These are phyloP conservation scores for Suncus etruscus DNA, from an alignment of 2,113 vertebrate species.

Conservation along the genomic window DNA sequence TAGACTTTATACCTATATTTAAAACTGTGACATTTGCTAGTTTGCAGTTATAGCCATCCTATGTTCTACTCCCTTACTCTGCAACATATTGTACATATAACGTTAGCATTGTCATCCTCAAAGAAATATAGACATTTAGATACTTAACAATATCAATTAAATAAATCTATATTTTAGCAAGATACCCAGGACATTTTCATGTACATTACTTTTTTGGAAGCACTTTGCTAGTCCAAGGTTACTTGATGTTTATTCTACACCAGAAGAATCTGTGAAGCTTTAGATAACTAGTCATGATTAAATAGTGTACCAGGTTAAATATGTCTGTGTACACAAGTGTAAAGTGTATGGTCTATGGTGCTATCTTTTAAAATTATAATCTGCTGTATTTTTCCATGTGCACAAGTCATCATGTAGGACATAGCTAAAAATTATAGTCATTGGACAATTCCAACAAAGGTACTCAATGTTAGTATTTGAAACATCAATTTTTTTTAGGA, in stretches of 20 bases:
- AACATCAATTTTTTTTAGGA: background rate
- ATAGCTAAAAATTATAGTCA: background rate
- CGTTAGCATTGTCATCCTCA: rapidly evolving
- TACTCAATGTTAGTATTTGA: slow-evolving; percentile 20
- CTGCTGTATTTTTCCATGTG: background rate
- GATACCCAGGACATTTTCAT: background rate
- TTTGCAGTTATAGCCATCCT: background rate
- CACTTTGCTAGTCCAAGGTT: rapidly evolving
- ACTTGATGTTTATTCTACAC: background rate
- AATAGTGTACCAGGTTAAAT: background rate
- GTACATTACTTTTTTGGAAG: background rate
- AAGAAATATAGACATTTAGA: background rate
- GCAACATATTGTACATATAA: background rate
- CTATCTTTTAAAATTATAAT: background rate
- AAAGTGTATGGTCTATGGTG: background rate
- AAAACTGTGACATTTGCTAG: background rate
- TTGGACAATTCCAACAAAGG: background rate
- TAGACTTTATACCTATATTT: background rate
- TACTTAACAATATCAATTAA: background rate
- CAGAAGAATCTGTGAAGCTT: background rate
- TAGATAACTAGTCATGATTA: background rate
- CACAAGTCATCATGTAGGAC: background rate
- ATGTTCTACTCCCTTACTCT: background rate
- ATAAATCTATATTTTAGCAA: background rate
- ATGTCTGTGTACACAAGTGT: background rate